Evolutionary conservation across 2,113 vertebrate species (phyloP), one percentile per base, ranked within the genome.

Genomic region (Nannospalax galili): DNA sequence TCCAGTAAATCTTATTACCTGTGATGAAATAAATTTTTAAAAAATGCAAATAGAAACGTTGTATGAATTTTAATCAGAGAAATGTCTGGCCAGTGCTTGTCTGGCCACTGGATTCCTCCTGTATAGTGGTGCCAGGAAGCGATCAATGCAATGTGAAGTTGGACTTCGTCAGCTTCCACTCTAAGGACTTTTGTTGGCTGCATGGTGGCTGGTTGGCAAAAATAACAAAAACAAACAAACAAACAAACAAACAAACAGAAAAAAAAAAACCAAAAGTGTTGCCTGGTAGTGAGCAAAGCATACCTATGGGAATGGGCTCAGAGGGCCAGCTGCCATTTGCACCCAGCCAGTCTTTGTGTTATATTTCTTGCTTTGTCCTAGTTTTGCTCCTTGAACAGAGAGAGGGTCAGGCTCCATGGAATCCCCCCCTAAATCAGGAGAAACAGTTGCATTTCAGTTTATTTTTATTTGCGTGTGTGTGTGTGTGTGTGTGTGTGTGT

Each of bases 31-130:
- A 82, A 40, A 88, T 69, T 32, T 20, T 62, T 3, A 45, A 70
- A 90, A 30, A 81, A 1, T 24, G 52, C 48, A 85, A 60, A 32
- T 64, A 65, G 67, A 14, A 85, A 72, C 48, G 2, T 10, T 92
- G 78, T 12, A 42, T 85, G 67, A 77, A 92, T 91, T 73, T 30
- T 91, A 69, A 75, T 30, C 42, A 80, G 74, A 86, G 60, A 73
- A 74, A 69, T 28, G 10, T 75, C 93, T 85, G 60, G 19, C 72
- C 10, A 42, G 10, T 40, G 42, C 4, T 67, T 62, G 35, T 35
- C 14, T 84, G 42, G n/a, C 15, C 35, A 32, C 48, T 85, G 74
- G 7, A 65, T 70, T 20, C 70, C 48, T 84, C 65, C 28, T 84
- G 26, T n/a, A 79, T 86, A 45, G 12, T n/a, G 37, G 42, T 28